Evolutionary conservation across 2,113 vertebrate species (phyloP), one percentile per base, ranked within the genome.

Genomic region (Sciurus niger): DNA sequence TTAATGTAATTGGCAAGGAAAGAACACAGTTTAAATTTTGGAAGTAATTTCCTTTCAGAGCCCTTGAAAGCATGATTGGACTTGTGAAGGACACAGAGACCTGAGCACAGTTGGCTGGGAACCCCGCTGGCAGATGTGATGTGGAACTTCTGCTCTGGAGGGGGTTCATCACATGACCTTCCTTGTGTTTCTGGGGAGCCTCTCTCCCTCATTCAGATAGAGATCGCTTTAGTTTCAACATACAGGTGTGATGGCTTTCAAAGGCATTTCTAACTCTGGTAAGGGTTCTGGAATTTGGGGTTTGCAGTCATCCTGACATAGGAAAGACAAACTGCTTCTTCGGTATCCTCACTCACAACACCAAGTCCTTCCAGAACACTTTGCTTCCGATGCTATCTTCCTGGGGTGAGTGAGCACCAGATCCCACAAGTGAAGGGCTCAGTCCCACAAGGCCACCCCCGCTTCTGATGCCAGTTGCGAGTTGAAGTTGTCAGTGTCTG

Each of bases 1-100:
- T 63, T 77, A 77, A 93, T 37, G n/a, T 77, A 63, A 48, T 60
- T 97, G 83, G 34, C 89, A 89, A 78, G 43, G n/a, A 89, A 93
- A 65, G 63, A 4, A 25, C 51, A 18, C 1, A 34, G 83, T 78
- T 65, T 70, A 8, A 51, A 84, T 93, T 80, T 34, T 37, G 60
- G 83, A 55, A 72, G 65, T 30, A 24, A 58, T 77, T 82, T 80
- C 37, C 65, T 6, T 72, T 28, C 67, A 30, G 67, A 74, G 79
- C 70, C 34, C 40, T 43, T 30, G 65, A 87, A 65, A 40, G 20
- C 51, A 17, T 10, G 68, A 16, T 13, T 2, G 18, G 55, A 12
- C 72, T 28, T 3, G 0, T 4, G 37, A 76, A 68, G 63, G 53
- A 24, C 30, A 0, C 4, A 3, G 46, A 24, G 48, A 46, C 74